These are phyloP conservation scores for Eulemur rubriventer DNA, from an alignment of 2,797 vertebrate genomes.

Conservation along the genomic window DNA sequence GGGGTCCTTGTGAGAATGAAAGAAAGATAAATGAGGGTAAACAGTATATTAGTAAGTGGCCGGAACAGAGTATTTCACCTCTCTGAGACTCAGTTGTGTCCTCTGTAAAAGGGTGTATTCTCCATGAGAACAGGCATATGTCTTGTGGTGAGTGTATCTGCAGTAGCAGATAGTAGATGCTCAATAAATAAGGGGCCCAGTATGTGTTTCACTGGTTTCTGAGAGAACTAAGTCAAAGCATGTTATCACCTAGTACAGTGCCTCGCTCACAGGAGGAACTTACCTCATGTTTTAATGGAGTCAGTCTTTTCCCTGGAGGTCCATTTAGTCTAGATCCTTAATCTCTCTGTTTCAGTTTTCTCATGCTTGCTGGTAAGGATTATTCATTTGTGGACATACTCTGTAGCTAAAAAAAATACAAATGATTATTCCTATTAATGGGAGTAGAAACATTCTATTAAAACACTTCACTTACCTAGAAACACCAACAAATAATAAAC, in stretches of 20 bases:
- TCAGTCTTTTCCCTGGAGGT: background rate
- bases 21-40: background rate
- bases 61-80: background rate
- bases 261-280: background rate
- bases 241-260: background rate
- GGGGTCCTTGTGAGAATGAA: background rate
- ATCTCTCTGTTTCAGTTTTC: background rate
- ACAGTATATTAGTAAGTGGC: background rate
- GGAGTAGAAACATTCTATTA: background rate
- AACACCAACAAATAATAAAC: background rate
- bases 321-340: background rate
- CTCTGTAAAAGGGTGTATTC: background rate
- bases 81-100: background rate
- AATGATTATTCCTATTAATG: background rate
- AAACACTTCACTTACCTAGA: background rate
- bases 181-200: background rate
- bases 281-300: background rate
- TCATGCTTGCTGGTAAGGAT: background rate
- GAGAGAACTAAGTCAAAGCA: background rate
- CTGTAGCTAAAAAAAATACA: background rate
- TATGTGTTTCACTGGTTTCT: background rate
- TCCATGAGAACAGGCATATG: background rate
- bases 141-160: background rate
- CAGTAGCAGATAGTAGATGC: background rate
- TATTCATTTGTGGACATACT: background rate